These are phyloP conservation scores for Tympanoctomys barrerae DNA, from an alignment of 2,797 vertebrate species.

Conservation along the genomic window DNA sequence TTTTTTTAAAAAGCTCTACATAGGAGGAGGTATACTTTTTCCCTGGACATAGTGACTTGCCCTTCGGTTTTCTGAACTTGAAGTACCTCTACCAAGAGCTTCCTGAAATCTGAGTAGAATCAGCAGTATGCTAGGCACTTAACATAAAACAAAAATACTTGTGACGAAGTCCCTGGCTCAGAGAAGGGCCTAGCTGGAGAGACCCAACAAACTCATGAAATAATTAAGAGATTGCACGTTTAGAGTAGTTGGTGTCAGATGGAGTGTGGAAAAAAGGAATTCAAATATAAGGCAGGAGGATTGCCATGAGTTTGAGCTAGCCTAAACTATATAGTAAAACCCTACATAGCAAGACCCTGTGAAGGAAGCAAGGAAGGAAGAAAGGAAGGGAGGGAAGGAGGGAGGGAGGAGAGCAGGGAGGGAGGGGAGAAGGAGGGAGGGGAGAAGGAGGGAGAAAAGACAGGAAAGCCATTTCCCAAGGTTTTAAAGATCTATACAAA, in stretches of 20 bases:
- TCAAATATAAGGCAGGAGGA: neutral
- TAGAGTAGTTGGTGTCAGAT: neutral
- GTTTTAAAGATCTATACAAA: too few relatives aligned
- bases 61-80: neutral
- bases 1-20: neutral
- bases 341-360: neutral
- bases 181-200: neutral
- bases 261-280: neutral
- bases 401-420: accelerated
- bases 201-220: neutral
- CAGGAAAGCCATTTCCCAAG: too few relatives aligned
- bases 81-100: constrained; percentile 1
- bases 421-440: too few relatives aligned
- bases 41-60: neutral
- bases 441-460: too few relatives aligned
- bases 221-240: neutral
- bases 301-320: neutral
- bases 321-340: neutral
- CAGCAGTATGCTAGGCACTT: neutral
- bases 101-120: neutral
- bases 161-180: neutral
- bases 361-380: neutral
- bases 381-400: too few relatives aligned
- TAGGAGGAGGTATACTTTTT: neutral
- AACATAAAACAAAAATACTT: neutral